Evolutionary conservation across 2,888 invertebrate species (phyloP).

Genomic region (Apamea monoglypha): DNA sequence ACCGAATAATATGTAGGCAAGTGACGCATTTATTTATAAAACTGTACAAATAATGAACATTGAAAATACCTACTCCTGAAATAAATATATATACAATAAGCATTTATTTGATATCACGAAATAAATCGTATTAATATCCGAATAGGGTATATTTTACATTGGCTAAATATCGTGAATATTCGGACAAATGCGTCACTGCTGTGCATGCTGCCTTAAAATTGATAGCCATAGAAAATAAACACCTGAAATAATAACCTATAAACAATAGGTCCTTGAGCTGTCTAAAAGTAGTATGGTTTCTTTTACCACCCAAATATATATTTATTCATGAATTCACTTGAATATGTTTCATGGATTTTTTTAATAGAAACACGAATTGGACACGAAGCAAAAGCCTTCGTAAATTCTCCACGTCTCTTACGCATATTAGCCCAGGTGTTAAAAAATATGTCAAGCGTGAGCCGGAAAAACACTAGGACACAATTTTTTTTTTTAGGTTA

Average conservation of each 20-base stretch:
- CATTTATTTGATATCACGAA: not conserved
- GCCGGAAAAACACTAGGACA: not conserved
- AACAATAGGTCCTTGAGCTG: not conserved
- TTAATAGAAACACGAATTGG: too few relatives aligned
- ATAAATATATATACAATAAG: not conserved
- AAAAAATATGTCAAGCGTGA: constrained; percentile 5
- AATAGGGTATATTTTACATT: not conserved
- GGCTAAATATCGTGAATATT: not conserved
- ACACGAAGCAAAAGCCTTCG: not conserved
- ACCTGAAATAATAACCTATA: constrained; percentile 10
- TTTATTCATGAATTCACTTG: constrained; percentile 1
- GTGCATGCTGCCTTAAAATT: not conserved
- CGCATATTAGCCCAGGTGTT: constrained; percentile 1
- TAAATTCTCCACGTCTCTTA: not conserved
- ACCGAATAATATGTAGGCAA: not conserved
- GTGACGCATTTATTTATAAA: not conserved
- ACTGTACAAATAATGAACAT: not conserved
- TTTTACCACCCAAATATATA: not conserved
- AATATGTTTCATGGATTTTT: constrained; percentile 5
- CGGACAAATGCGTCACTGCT: not conserved
- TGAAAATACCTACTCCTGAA: not conserved
- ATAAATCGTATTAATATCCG: too few relatives aligned
- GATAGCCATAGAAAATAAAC: constrained; percentile 4
- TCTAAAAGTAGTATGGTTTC: not conserved
- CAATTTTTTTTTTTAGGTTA: too few relatives aligned